Evolutionary conservation across 2,888 invertebrate species (phyloP).

Genomic region (Tachina fera): DNA sequence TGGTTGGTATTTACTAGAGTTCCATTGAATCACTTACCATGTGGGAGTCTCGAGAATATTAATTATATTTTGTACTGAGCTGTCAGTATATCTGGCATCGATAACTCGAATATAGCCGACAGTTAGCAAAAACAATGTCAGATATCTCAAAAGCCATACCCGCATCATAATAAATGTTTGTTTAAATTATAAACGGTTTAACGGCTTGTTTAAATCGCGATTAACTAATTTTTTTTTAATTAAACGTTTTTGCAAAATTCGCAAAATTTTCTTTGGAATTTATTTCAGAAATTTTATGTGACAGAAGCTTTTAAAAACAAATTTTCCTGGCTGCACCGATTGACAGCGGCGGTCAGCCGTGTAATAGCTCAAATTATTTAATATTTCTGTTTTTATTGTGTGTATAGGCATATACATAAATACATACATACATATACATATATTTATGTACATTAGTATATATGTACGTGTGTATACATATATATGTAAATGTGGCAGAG

Average conservation of each 20-base stretch:
- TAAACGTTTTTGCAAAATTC: slow-evolving; percentile 1
- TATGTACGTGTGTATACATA: neutral
- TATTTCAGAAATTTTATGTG: neutral
- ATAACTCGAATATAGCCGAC: slow-evolving; percentile 60
- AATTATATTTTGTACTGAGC: slow-evolving; percentile 64
- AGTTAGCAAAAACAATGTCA: slow-evolving; percentile 63
- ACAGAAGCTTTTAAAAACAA: neutral
- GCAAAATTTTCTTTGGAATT: slow-evolving; percentile 59
- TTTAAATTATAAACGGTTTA: slow-evolving; percentile 25
- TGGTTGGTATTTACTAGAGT: neutral
- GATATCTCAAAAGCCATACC: slow-evolving; percentile 59
- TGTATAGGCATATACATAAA: neutral
- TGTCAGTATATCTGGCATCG: slow-evolving; percentile 55
- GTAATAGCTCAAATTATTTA: slow-evolving; percentile 59
- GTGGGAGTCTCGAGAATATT: slow-evolving; percentile 71
- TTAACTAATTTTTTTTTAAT: slow-evolving; percentile 8
- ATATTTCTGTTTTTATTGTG: slow-evolving; percentile 59
- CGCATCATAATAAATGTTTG: slow-evolving; percentile 35
- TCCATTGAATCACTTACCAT: slow-evolving; percentile 76
- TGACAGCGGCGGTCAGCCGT: slow-evolving; percentile 65
- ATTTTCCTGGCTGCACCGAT: slow-evolving; percentile 39
- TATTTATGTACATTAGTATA: no score
- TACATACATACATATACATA: no score
- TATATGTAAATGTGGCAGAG: slow-evolving; percentile 20
- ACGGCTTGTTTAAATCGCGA: slow-evolving; percentile 17